Evolutionary conservation across 2,113 vertebrate genomes (phyloP), one percentile per base, ranked within the genome.

Genomic region (Gasterosteus aculeatus): DNA sequence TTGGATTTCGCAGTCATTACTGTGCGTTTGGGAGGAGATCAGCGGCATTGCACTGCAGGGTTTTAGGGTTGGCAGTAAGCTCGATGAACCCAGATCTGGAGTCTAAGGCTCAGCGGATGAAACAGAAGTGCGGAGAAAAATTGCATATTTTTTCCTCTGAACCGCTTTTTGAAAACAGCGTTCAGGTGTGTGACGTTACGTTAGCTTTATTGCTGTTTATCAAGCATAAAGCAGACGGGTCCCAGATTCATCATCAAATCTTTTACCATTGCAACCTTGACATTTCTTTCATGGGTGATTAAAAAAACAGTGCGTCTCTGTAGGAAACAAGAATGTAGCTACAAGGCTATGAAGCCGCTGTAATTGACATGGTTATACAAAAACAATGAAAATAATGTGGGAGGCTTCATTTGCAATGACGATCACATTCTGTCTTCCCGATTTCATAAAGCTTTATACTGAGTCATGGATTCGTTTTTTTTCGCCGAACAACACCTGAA

Each of bases 1-100:
- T 60, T 82, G 84, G 84, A 26, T 26, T 87, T 89, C 41, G 33
- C 26, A 56, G 44, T 88, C 78, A 85, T 91, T 89, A 89, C 80
- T n/a, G 46, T 65, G 76, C 74, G 74, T 83, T 75, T 78, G 70
- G 85, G 63, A 87, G 85, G 63, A 87, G 78, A 82, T 87, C 60
- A 53, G 78, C 71, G 66, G 26, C 56, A 46, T 73, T 76, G 72
- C 60, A 49, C 12, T 82, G 79, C 62, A 38, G 78, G 66, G 56
- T 80, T 84, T 84, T 67, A 9, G 54, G 44, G 44, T 26, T 26
- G 51, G 46, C 41, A 9, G 63, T 72, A 59, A 85, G 66, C 75
- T 77, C 58, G 33, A 67, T 64, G 78, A 72, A 78, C 77, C 62
- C 77, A 44, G 53, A 83, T 66, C 73, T 15, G 29, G 14, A 42